phyloP scores from a whole-genome alignment of 2,888 invertebrate genomes.

The Lepidocyrtoides sp. region DNA sequence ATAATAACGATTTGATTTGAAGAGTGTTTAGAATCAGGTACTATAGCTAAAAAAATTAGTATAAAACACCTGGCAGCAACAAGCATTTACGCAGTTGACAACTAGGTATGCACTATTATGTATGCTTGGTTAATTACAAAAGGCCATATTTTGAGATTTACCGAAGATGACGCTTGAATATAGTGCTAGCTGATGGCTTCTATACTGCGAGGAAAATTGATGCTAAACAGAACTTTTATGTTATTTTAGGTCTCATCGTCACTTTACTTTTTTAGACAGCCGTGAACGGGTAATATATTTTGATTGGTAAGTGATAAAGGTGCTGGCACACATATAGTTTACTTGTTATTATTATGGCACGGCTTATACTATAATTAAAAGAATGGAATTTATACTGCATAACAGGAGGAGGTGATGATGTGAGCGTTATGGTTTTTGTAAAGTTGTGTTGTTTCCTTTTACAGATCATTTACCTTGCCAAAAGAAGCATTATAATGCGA shows the following conservation, averaged over 20 bases:
- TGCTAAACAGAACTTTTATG: neutral
- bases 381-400: conserved; percentile 8
- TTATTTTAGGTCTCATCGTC: neutral
- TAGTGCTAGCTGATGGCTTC: neutral
- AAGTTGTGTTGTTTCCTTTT: conserved; percentile 1
- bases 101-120: neutral
- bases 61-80: too few relatives aligned
- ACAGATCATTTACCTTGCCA: conserved; percentile 4
- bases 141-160: neutral
- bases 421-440: neutral
- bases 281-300: neutral
- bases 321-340: too few relatives aligned
- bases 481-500: neutral
- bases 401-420: neutral
- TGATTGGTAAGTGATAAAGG: neutral
- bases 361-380: neutral
- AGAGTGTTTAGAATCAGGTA: conserved; percentile 1
- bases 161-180: neutral
- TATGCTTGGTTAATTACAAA: neutral
- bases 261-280: neutral
- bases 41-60: neutral
- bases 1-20: neutral
- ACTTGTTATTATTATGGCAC: neutral
- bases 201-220: neutral
- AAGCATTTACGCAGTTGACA: too few relatives aligned